phyloP scores from a whole-genome alignment of 2,797 vertebrate genomes.

The Carduelis carduelis region DNA sequence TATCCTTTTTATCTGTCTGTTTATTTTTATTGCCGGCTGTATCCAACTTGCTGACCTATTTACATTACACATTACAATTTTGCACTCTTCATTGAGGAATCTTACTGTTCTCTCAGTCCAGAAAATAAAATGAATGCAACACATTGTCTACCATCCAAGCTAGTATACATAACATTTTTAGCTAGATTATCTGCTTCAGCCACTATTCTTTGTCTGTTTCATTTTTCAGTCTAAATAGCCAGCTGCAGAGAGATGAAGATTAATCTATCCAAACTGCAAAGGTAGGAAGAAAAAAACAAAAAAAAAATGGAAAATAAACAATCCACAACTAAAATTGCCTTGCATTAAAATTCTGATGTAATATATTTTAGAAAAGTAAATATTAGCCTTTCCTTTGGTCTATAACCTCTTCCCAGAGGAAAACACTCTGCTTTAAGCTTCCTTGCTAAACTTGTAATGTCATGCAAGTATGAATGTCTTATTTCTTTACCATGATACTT shows the following conservation, averaged over 20 bases:
- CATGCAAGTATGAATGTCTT: background rate
- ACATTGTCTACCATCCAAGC: background rate
- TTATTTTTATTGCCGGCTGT: background rate
- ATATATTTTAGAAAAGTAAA: conserved; percentile 44
- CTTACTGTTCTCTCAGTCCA: background rate
- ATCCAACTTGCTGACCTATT: background rate
- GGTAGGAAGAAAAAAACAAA: background rate
- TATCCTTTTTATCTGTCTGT: background rate
- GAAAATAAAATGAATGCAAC: background rate
- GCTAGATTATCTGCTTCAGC: conserved; percentile 28
- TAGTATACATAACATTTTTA: background rate
- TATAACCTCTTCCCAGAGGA: background rate
- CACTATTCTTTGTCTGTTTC: background rate
- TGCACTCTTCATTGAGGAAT: background rate
- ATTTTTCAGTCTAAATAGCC: conserved; percentile 29
- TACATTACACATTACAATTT: background rate
- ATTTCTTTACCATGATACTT: background rate
- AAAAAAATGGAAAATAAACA: background rate
- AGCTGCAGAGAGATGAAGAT: conserved; percentile 9
- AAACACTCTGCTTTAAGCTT: background rate
- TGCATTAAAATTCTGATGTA: background rate
- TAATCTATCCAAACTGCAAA: conserved; percentile 26
- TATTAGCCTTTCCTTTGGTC: conserved; percentile 34
- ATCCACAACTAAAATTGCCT: background rate
- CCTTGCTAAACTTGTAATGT: background rate